Conservation (phyloP, 2,797 vertebrate genomes). For the Australoheros facetus region DNA sequence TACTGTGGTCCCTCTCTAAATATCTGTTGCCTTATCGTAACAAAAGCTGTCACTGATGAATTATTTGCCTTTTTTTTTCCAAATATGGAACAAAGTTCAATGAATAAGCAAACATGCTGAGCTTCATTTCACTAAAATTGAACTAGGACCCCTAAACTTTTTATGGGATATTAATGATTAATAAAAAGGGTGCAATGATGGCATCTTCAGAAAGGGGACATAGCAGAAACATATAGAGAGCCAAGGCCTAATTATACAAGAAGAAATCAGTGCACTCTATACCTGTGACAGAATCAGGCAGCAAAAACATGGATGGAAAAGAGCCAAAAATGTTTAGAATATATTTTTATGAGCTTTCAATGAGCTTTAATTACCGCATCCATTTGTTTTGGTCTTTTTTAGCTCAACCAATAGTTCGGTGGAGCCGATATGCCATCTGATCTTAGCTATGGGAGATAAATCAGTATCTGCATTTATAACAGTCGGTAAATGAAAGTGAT, state of each 20-base stretch:
- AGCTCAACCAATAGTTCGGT: not conserved
- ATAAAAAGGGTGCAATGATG: not conserved
- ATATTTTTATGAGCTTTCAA: not conserved
- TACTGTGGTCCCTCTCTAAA: conserved; percentile 15
- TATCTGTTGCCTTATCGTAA: conserved; percentile 24
- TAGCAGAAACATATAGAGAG: too few relatives aligned
- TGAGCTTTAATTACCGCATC: not conserved
- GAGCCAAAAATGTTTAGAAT: not conserved
- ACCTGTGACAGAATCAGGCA: too few relatives aligned
- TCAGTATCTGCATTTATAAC: not conserved
- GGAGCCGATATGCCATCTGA: too few relatives aligned
- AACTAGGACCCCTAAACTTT: not conserved
- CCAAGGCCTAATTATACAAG: too few relatives aligned
- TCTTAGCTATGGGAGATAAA: not conserved
- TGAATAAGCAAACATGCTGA: not conserved
- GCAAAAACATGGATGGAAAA: not conserved
- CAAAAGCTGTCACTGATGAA: not conserved
- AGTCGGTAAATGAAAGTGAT: not conserved
- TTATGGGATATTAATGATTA: not conserved
- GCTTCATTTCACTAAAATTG: not conserved
- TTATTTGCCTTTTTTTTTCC: not conserved
- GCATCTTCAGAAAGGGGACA: too few relatives aligned
- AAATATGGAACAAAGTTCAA: not conserved
- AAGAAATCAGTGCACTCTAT: too few relatives aligned
- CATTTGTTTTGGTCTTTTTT: not conserved